Evolutionary conservation across 2,797 vertebrate genomes (phyloP), one percentile per base, ranked within the genome.

Genomic region (Ispidina lecontei): DNA sequence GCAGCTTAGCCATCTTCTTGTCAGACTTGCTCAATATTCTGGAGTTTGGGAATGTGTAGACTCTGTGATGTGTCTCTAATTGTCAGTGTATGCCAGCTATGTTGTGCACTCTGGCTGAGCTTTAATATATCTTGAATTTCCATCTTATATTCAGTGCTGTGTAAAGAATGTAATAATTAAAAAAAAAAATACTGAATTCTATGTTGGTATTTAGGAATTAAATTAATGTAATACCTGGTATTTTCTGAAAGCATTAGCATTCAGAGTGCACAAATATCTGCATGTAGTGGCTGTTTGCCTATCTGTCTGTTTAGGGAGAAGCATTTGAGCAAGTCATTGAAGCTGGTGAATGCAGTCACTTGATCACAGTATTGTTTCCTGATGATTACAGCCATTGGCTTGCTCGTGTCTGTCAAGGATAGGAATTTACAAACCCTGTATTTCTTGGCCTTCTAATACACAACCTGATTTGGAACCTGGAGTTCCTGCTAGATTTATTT

Each of bases 381-480:
- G 70, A 41, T 29, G 47, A 31, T 88, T 69, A n/a, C 73, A 86
- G 65, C 69, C 59, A 37, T 47, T 70, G 64, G 44, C 52, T 87
- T 89, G 31, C 28, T 83, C 28, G 0, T 62, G 58, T 78, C 69
- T 92, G 55, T 91, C 84, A 87, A 65, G 60, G 47, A 6, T 23
- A 26, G n/a, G 82, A 83, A 75, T 92, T 90, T 89, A 59, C 5
- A 7, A 84, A 72, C 46, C 31, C 26, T 19, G 3, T 41, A 26
- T 62, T 89, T 94, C 62, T 87, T 28, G 11, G 51, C 9, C 54
- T 94, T 93, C 75, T 94, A 47, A 85, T 69, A 65, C 47, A 85
- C 93, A 87, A 83, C 62, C 51, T 94, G 62, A 93, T 93, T 93
- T 92, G 72, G 55, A 89, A 51, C 41, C 62, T 37, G 17, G 19